Evolutionary conservation across 1,140 invertebrate species (phyloP).

Genomic region (Cotesia chilonis): DNA sequence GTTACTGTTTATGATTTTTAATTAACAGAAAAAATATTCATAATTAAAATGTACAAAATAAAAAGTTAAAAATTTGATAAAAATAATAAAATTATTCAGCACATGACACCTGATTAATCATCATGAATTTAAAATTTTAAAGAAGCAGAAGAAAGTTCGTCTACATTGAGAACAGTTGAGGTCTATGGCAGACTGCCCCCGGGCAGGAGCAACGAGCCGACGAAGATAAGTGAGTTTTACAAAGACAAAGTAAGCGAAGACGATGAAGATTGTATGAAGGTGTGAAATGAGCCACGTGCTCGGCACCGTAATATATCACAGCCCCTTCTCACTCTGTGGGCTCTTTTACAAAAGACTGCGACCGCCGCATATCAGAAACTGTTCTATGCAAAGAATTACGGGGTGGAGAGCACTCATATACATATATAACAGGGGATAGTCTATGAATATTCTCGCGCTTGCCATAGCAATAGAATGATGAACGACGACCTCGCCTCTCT

Average conservation of each 20-base stretch:
- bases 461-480: slow-evolving; percentile 56
- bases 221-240: slow-evolving; percentile 52
- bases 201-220: background rate
- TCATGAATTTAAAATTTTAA: no score
- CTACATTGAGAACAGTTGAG: no score
- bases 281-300: slow-evolving; percentile 59
- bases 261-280: slow-evolving; percentile 55
- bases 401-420: background rate
- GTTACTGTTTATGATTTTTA: no score
- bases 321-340: slow-evolving; percentile 40
- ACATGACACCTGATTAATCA: no score
- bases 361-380: background rate
- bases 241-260: slow-evolving; percentile 39
- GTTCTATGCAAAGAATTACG: background rate
- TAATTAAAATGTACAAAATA: no score
- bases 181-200: no score
- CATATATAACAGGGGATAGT: slow-evolving; percentile 40
- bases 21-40: no score
- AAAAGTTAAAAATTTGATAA: no score
- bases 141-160: no score
- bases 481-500: slow-evolving; percentile 52
- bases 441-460: slow-evolving; percentile 61
- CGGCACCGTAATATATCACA: slow-evolving; percentile 56
- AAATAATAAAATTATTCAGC: no score
- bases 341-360: slow-evolving; percentile 8